These are phyloP conservation scores for Phymanthus crucifer DNA, from an alignment of 92 coral and sea anemone genomes.

Conservation along the genomic window DNA sequence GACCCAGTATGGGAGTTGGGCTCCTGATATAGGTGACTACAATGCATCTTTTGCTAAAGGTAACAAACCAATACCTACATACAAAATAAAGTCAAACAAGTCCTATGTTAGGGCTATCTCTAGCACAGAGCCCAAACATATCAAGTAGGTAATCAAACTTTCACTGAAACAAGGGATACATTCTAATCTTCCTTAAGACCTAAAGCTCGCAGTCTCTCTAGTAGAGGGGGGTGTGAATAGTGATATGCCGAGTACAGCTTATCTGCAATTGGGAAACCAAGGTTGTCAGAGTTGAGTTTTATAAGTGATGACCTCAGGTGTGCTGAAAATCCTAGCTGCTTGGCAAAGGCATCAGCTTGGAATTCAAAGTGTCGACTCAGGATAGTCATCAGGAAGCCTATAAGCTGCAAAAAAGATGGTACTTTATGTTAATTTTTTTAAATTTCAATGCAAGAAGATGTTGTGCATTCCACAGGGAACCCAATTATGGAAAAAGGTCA, in stretches of 20 bases:
- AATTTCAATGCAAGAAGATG: background rate
- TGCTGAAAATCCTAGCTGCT: slow-evolving; percentile 80
- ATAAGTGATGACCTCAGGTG: slow-evolving; percentile 80
- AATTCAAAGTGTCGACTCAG: slow-evolving; percentile 94
- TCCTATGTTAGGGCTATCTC: no score
- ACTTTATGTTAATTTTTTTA: no score
- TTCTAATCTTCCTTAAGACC: slow-evolving; percentile 66
- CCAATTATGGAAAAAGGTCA: background rate
- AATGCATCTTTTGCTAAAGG: no score
- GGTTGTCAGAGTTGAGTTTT: slow-evolving; percentile 91
- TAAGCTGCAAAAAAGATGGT: slow-evolving; percentile 51
- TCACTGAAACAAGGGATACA: background rate
- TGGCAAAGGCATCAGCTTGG: slow-evolving; percentile 96
- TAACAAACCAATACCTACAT: no score
- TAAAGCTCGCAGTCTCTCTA: slow-evolving; percentile 89
- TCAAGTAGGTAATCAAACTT: background rate
- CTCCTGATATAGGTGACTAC: no score
- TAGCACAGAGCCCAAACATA: no score
- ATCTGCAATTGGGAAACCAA: slow-evolving; percentile 98
- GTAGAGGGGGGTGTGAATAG: slow-evolving; percentile 92
- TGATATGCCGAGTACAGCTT: slow-evolving; percentile 91
- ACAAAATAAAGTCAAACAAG: no score
- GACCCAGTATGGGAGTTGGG: no score
- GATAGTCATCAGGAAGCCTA: slow-evolving; percentile 96
- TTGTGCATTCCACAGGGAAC: background rate